These are phyloP conservation scores for Pelvicachromis taeniatus DNA, from an alignment of 2,113 vertebrate species.

Conservation along the genomic window DNA sequence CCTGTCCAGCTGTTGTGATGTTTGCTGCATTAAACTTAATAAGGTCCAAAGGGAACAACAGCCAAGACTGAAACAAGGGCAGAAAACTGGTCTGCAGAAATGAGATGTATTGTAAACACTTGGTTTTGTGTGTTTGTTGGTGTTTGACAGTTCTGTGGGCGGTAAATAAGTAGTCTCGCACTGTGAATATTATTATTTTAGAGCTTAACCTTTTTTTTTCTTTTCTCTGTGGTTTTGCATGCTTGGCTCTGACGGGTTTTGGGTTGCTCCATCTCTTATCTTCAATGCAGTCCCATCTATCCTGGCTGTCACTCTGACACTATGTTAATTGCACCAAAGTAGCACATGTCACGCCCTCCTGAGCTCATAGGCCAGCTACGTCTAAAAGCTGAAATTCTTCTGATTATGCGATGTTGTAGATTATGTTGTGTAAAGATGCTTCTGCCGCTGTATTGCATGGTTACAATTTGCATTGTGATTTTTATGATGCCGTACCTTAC, in stretches of 20 bases:
- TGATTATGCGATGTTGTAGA: background rate
- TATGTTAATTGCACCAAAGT: slow-evolving; percentile 5
- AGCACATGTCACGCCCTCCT: background rate
- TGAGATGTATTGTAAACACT: background rate
- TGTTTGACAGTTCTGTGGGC: background rate
- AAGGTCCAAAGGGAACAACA: background rate
- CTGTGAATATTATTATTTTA: background rate
- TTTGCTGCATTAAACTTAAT: slow-evolving; percentile 2
- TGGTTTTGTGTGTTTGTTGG: background rate
- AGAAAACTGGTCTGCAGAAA: background rate
- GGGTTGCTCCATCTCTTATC: background rate
- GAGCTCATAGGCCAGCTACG: background rate
- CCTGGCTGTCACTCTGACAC: background rate
- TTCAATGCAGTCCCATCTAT: background rate
- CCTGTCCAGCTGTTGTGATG: slow-evolving; percentile 9
- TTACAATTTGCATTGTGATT: background rate
- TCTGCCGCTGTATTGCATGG: background rate
- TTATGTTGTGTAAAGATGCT: background rate
- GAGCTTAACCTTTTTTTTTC: background rate
- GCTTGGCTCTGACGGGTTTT: background rate
- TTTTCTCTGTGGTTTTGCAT: background rate
- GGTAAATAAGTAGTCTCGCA: background rate
- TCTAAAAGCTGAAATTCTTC: background rate
- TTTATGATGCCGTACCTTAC: too few relatives aligned
- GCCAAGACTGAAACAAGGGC: background rate